These are phyloP conservation scores for Coryphaenoides rupestris DNA, from an alignment of 2,113 vertebrate genomes.

Conservation along the genomic window DNA sequence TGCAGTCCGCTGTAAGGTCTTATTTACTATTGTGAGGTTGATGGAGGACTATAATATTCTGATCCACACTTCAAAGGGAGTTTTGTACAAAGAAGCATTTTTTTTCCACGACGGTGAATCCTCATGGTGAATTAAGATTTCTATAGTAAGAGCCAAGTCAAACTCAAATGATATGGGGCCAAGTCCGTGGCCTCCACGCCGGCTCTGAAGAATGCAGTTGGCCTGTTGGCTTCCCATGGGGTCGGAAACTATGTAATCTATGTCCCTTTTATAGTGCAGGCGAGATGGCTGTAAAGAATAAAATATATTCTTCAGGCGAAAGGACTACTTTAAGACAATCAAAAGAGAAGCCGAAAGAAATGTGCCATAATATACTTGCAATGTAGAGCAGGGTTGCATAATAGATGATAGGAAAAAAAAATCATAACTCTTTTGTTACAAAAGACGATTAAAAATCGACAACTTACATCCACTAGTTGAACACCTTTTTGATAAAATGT, in stretches of 20 bases:
- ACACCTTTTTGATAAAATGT: no score
- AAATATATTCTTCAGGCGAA: constrained; percentile 65
- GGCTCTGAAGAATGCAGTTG: constrained; percentile 95
- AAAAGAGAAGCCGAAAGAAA: constrained; percentile 63
- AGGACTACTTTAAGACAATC: constrained; percentile 60
- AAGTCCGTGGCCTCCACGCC: constrained; percentile 85
- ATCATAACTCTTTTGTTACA: background rate
- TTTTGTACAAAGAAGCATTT: constrained; percentile 92
- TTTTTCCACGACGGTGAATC: constrained; percentile 96
- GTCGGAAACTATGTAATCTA: constrained; percentile 72
- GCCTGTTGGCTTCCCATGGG: constrained; percentile 86
- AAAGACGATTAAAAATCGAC: no score
- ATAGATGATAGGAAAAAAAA: constrained; percentile 6
- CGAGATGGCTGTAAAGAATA: constrained; percentile 55
- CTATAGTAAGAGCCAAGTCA: constrained; percentile 97
- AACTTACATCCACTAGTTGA: no score
- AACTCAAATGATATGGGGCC: constrained; percentile 95
- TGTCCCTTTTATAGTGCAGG: constrained; percentile 62
- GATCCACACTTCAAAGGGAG: constrained; percentile 95
- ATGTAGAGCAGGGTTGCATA: constrained; percentile 30
- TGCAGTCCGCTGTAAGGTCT: constrained; percentile 40
- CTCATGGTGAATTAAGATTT: constrained; percentile 99
- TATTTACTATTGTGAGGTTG: constrained; percentile 74
- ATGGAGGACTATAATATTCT: constrained; percentile 88
- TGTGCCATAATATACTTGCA: constrained; percentile 52